Conservation (phyloP, 2,888 invertebrate species). For the Yponomeuta plumbellus region DNA sequence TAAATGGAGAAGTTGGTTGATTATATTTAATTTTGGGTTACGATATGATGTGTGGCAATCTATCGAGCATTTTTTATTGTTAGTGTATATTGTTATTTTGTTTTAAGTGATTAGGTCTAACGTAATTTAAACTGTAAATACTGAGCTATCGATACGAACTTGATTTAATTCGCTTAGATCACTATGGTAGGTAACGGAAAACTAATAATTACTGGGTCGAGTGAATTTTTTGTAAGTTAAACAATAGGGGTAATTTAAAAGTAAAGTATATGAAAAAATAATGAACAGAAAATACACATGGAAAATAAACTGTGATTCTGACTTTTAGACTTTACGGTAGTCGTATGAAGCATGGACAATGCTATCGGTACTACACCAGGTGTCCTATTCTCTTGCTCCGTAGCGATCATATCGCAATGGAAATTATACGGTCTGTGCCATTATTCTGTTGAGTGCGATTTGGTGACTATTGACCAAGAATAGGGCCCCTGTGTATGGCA, state of each 20-base stretch:
- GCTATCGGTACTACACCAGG: neutral
- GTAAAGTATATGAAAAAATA: slow-evolving; percentile 35
- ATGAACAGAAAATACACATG: slow-evolving; percentile 60
- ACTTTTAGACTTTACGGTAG: slow-evolving; percentile 70
- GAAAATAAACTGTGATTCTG: slow-evolving; percentile 78
- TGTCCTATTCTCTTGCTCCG: neutral
- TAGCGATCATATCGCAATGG: neutral
- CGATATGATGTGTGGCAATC: slow-evolving; percentile 67
- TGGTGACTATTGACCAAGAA: neutral
- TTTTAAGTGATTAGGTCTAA: slow-evolving; percentile 72
- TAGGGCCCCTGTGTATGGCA: neutral
- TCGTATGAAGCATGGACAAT: slow-evolving; percentile 54
- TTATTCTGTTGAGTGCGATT: neutral
- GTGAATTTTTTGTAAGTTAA: slow-evolving; percentile 60
- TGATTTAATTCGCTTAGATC: slow-evolving; percentile 61
- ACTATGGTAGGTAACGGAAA: slow-evolving; percentile 67
- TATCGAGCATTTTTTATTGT: slow-evolving; percentile 75
- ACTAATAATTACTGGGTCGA: slow-evolving; percentile 65
- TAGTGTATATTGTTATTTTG: slow-evolving; percentile 77
- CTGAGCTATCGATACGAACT: slow-evolving; percentile 64
- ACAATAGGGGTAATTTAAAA: slow-evolving; percentile 37
- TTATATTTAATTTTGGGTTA: slow-evolving; percentile 65
- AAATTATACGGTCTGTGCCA: neutral
- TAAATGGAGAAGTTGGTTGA: slow-evolving; percentile 66
- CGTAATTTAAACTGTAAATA: slow-evolving; percentile 73